A percentile compares a stretch with the other conserved stretches of the same genome.
phyloP scores from a whole-genome alignment of 92 coral and sea anemone genomes.

The Heliopora coerulea region DNA sequence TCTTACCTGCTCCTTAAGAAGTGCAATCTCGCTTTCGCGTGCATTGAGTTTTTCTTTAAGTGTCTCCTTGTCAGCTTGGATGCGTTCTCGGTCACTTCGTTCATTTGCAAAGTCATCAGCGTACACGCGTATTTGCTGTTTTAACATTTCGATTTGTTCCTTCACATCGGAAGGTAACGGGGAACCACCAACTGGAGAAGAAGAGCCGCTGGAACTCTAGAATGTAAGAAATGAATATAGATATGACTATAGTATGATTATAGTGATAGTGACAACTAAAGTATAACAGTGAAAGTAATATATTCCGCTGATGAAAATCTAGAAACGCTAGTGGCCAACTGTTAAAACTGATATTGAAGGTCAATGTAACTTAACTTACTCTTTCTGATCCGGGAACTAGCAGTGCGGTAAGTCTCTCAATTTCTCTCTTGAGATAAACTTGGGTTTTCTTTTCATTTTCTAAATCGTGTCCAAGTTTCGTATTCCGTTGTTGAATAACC shows the following conservation, averaged over 20 bases:
- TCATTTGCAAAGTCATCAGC: constrained; percentile 88
- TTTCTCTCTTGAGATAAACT: constrained; percentile 2
- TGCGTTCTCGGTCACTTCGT: constrained; percentile 85
- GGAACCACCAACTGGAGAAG: not conserved
- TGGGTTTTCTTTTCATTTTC: not conserved
- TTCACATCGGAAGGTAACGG: constrained; percentile 46
- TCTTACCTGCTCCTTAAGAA: constrained; percentile 79
- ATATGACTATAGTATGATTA: too few species aligned
- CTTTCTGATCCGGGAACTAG: not conserved
- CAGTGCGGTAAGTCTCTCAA: constrained; percentile 19
- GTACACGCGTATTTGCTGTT: constrained; percentile 81
- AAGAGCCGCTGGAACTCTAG: not conserved
- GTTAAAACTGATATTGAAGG: too few species aligned
- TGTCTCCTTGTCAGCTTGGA: constrained; percentile 77
- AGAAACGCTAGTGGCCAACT: too few species aligned
- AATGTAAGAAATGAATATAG: not conserved
- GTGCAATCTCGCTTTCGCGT: constrained; percentile 59
- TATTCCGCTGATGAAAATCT: too few species aligned
- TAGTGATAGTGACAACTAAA: too few species aligned
- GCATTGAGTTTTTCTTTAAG: constrained; percentile 61
- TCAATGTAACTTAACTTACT: too few species aligned
- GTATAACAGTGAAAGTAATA: too few species aligned
- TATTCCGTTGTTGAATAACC: constrained; percentile 9
- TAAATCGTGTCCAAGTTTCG: not conserved
- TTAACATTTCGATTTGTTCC: constrained; percentile 81